phyloP scores from a whole-genome alignment of 2,797 vertebrate genomes.

The Xenops minutus region DNA sequence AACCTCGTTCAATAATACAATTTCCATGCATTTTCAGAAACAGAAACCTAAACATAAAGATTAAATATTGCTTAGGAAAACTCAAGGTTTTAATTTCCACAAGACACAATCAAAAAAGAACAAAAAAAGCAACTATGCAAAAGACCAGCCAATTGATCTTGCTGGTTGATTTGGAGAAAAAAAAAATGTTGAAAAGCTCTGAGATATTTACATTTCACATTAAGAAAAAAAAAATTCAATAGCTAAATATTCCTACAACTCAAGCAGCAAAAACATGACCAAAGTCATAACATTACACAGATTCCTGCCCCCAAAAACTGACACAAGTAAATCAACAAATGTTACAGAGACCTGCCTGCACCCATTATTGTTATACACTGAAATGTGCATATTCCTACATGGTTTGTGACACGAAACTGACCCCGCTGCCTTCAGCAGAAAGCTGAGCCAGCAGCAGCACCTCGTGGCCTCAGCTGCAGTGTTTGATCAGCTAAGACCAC shows the following conservation, averaged over 20 bases:
- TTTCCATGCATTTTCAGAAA: background rate
- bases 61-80: background rate
- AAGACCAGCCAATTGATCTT: background rate
- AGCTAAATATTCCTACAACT: background rate
- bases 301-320: background rate
- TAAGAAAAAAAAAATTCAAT: background rate
- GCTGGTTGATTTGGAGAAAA: background rate
- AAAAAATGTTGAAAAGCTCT: background rate
- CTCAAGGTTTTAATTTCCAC: background rate
- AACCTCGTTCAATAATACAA: background rate
- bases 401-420: background rate
- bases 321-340: background rate
- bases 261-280: background rate
- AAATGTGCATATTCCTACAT: background rate
- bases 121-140: background rate
- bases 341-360: background rate
- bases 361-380: fast-evolving
- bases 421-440: background rate
- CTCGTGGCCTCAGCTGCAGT: background rate
- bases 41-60: background rate
- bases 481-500: background rate
- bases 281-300: background rate
- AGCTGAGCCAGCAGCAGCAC: background rate
- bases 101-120: background rate
- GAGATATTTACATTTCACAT: background rate